Evolutionary conservation across 92 coral and sea anemone genomes (phyloP), one percentile per base, ranked within the genome.

Genomic region (Parazoanthus swiftii): DNA sequence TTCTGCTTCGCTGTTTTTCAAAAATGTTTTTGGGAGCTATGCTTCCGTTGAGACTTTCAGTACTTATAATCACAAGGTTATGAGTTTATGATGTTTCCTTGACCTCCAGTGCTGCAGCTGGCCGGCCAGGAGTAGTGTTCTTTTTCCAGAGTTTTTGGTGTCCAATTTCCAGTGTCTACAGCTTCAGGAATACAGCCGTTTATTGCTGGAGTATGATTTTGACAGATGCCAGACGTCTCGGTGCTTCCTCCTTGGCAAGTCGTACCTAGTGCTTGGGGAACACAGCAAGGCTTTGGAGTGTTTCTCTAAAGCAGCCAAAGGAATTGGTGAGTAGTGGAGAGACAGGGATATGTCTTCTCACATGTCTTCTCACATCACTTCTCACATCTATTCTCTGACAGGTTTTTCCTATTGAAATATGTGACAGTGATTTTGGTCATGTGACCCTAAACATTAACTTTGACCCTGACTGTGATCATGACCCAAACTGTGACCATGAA

Each of bases 231-330:
- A 94, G 66, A 84, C 95, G 16, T 91, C 93, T 44, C 91, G 97
- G 82, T 89, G 89, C 44, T 97, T 97, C 90, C 86, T 97, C 74
- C 82, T 93, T 58, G 99, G 97, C 90, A 98, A 97, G 91, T 93
- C 99, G 0, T 78, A 97, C 88, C 88, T 97, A 87, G 90, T 92
- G n/a, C 83, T 92, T 74, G 98, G 99, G n/a, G 99, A 95, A 77
- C 88, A 93, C 86, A 82, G 86, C 80, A 97, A 97, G 91, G 98
- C 99, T n/a, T 82, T 96, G 78, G 97, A 94, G 46, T 95, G 92
- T 82, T 97, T 97, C 85, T 89, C 90, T 75, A 91, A 89, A 73
- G 98, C 98, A 26, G 94, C 98, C 20, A 88, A 94, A 66, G 95
- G 96, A 56, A 82, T 94, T 86, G 98, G 99, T 97, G 85, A 71